Percentiles rank a stretch among this genome's conserved stretches.
These are phyloP conservation scores for Aplochiton taeniatus DNA, from an alignment of 2,797 vertebrate species.

Conservation along the genomic window DNA sequence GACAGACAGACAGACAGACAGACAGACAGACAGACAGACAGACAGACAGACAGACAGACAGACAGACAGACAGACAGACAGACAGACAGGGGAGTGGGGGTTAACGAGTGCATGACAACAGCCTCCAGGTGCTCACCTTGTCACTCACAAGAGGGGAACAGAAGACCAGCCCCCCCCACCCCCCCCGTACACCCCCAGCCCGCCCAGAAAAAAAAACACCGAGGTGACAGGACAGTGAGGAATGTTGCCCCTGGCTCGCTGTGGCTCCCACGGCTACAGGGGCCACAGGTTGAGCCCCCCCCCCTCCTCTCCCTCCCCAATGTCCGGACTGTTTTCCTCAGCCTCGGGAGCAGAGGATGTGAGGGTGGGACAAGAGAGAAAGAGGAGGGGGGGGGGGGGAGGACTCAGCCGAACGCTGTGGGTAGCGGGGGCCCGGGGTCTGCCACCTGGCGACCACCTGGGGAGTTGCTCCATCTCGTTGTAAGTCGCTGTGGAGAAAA, in stretches of 20 bases:
- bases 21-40: too few relatives aligned
- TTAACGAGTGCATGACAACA: slow-evolving; percentile 71
- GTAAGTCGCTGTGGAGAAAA: too few relatives aligned
- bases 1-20: too few relatives aligned
- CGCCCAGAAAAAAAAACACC: slow-evolving; percentile 1
- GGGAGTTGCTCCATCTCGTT: too few relatives aligned
- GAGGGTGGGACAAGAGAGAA: slow-evolving; percentile 37
- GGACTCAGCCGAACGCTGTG: slow-evolving; percentile 29
- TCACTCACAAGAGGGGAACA: slow-evolving; percentile 64
- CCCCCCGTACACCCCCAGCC: slow-evolving; percentile 1
- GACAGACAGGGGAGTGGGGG: slow-evolving; percentile 63
- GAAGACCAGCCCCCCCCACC: background rate
- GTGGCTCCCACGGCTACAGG: slow-evolving; percentile 30
- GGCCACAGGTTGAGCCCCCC: slow-evolving; percentile 47
- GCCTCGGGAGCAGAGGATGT: slow-evolving; percentile 21
- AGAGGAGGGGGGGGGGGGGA: background rate
- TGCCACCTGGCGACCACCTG: too few relatives aligned
- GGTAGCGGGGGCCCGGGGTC: too few relatives aligned
- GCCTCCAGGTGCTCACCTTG: slow-evolving; percentile 57
- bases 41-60: too few relatives aligned
- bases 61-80: slow-evolving; percentile 30
- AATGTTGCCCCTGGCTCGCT: slow-evolving; percentile 68
- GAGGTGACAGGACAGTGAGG: slow-evolving; percentile 62
- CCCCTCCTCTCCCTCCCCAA: slow-evolving; percentile 24
- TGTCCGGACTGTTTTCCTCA: slow-evolving; percentile 59